Percentiles rank a stretch among this genome's conserved stretches.
phyloP scores from a whole-genome alignment of 2,888 invertebrate genomes.

The Aspidapion aeneum region DNA sequence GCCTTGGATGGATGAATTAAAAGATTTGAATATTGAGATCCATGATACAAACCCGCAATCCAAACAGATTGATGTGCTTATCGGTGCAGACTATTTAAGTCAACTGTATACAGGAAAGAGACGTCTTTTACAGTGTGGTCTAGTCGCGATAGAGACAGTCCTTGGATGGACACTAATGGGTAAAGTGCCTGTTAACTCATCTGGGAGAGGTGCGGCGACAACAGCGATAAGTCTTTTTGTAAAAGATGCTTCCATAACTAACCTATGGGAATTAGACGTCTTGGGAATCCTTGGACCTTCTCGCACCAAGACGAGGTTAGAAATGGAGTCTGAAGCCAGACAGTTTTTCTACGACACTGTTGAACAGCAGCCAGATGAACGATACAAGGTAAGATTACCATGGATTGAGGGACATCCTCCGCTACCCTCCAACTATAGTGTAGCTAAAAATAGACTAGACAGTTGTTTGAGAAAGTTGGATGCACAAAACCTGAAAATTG shows the following conservation, averaged over 20 bases:
- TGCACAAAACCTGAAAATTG: conserved; percentile 19
- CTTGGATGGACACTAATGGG: conserved; percentile 21
- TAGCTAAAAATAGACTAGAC: conserved; percentile 17
- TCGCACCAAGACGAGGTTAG: conserved; percentile 21
- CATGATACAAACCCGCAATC: too few relatives aligned
- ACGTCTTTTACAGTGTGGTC: conserved; percentile 15
- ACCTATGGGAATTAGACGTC: conserved; percentile 36
- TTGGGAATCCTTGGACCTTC: conserved; percentile 36
- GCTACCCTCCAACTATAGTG: conserved; percentile 13
- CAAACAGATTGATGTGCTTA: conserved; percentile 12
- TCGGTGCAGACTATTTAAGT: conserved; percentile 15
- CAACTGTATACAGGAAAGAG: conserved; percentile 17
- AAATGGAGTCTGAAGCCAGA: conserved; percentile 11
- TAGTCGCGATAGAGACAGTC: conserved; percentile 17
- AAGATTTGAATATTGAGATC: conserved; percentile 3
- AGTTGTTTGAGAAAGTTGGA: conserved; percentile 9
- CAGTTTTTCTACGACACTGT: conserved; percentile 18
- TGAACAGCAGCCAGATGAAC: conserved; percentile 10
- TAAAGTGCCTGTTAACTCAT: too few relatives aligned
- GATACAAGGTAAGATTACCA: conserved; percentile 23
- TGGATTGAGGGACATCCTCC: conserved; percentile 22
- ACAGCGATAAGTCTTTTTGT: too few relatives aligned
- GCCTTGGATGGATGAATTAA: conserved; percentile 13
- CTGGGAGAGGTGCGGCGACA: too few relatives aligned
- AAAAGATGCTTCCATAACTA: too few relatives aligned